Evolutionary conservation across 2,113 vertebrate species (phyloP), one percentile per base, ranked within the genome.

Genomic region (Tetrax tetrax): DNA sequence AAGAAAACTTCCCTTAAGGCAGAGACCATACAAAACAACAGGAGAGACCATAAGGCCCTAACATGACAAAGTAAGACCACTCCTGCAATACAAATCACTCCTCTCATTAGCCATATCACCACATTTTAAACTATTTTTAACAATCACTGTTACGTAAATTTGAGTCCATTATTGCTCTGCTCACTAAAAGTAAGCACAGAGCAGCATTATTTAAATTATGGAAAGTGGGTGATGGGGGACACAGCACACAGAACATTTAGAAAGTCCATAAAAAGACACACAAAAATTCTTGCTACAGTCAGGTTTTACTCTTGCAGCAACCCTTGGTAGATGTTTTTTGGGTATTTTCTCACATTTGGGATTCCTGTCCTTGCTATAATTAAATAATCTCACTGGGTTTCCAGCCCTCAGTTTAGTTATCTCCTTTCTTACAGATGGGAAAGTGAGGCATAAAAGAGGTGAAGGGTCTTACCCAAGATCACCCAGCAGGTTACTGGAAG

Each of bases 401-500:
- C 33, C 77, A 95, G 60, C 74, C 80, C 89, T 95, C 74, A 50
- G 37, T 65, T 93, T 68, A 87, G n/a, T 93, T 83, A 89, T 63
- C 74, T 91, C 69, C 61, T 84, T 91, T 91, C 78, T 91, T 95
- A 96, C 53, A 97, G 48, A 91, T 20, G 69, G 50, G 77, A 93
- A 96, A 94, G 86, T 65, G 90, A 96, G 84, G 70, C 78, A 94
- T 76, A 89, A 91, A 33, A 96, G 93, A 96, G 93, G 71, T 86
- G 95, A 91, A 94, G 83, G 85, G 87, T 96, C 80, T 93, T 94
- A 83, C 72, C 83, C 92, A 93, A 90, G 76, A 81, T 87, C 90
- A 96, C 63, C 93, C 41, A 96, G 92, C 95, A 94, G 90, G 93
- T 94, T 90, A 97, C 93, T 96, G 92, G 95, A 96, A 95, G 75